A percentile compares a stretch with the other conserved stretches of the same genome.
phyloP scores from a whole-genome alignment of 2,113 vertebrate genomes.

The Prinia subflava region DNA sequence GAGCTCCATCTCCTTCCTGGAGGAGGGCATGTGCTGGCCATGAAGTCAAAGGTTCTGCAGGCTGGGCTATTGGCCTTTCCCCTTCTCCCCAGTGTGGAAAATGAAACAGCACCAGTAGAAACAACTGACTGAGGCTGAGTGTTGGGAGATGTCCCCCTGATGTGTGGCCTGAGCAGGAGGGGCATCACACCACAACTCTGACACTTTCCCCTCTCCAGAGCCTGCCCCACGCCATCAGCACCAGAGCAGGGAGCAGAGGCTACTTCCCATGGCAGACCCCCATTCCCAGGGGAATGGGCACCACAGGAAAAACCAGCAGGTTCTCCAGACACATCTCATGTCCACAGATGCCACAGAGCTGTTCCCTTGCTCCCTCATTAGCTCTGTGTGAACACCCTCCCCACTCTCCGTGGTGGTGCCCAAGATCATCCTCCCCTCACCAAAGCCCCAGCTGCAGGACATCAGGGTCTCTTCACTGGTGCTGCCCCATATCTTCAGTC shows the following conservation, averaged over 20 bases:
- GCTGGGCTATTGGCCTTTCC: not conserved
- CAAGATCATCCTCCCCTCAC: not conserved
- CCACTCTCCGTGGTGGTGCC: not conserved
- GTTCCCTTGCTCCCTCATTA: not conserved
- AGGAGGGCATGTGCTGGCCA: not conserved
- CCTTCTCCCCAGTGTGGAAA: not conserved
- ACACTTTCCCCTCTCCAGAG: not conserved
- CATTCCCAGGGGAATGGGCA: not conserved
- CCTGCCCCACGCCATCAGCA: not conserved
- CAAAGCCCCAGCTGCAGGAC: not conserved
- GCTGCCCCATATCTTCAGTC: not conserved
- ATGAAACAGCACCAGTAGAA: not conserved
- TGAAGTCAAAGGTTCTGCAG: not conserved
- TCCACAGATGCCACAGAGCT: not conserved
- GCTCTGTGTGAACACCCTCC: not conserved
- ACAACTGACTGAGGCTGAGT: not conserved
- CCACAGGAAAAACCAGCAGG: not conserved
- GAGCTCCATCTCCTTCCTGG: not conserved
- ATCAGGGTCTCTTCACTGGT: rapidly evolving
- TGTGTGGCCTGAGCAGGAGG: not conserved
- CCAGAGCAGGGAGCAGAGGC: not conserved
- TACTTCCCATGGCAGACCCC: not conserved
- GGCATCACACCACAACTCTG: not conserved
- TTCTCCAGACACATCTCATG: not conserved
- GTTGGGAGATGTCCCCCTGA: not conserved